These are phyloP conservation scores for Actenoides hombroni DNA, from an alignment of 2,113 vertebrate species.

Conservation along the genomic window DNA sequence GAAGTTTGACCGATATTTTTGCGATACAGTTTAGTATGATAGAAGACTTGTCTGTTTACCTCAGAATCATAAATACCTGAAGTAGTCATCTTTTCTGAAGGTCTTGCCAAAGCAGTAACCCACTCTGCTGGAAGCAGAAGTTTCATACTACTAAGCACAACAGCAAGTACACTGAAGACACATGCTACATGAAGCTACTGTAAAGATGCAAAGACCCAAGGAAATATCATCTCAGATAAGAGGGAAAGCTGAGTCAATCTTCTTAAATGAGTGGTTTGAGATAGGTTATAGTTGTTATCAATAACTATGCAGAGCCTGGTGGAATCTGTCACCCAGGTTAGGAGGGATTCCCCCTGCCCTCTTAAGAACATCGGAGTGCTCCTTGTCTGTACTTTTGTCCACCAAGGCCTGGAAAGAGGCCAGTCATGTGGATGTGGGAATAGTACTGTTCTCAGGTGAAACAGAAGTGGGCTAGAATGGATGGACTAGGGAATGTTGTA, in stretches of 20 bases:
- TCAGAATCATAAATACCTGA: not conserved
- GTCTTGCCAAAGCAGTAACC: not conserved
- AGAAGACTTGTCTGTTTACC: not conserved
- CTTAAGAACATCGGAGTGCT: not conserved
- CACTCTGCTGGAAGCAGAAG: not conserved
- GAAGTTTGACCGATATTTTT: not conserved
- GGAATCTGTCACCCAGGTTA: not conserved
- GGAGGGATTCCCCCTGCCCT: not conserved
- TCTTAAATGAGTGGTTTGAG: not conserved
- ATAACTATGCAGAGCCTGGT: not conserved
- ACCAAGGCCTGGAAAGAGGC: not conserved
- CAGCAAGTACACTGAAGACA: not conserved
- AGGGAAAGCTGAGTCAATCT: not conserved
- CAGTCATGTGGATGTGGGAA: not conserved
- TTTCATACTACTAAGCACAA: not conserved
- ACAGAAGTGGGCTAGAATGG: not conserved
- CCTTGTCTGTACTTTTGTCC: not conserved
- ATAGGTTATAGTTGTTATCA: not conserved
- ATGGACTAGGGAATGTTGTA: not conserved
- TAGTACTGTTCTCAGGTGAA: not conserved
- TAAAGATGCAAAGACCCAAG: not conserved
- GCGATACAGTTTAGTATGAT: not conserved
- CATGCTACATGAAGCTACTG: rapidly evolving
- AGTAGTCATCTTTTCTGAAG: not conserved
- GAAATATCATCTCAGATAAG: not conserved